These are phyloP conservation scores for Stictonetta naevosa DNA, from an alignment of 2,113 vertebrate species.

Conservation along the genomic window DNA sequence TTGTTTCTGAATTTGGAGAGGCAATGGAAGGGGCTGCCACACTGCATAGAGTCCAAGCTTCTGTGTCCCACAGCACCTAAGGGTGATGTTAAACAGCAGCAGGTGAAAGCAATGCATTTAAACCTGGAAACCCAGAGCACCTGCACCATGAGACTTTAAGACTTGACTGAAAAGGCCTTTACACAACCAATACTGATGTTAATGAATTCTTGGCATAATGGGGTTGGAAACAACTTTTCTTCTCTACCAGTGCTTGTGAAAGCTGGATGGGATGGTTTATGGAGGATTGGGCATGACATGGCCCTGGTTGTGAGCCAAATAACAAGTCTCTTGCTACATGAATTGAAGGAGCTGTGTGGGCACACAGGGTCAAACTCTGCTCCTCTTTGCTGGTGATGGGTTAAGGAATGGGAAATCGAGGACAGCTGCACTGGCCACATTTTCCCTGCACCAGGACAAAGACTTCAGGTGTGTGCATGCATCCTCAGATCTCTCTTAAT, in stretches of 20 bases:
- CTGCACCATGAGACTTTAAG: neutral
- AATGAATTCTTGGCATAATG: neutral
- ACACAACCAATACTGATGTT: neutral
- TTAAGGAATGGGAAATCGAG: neutral
- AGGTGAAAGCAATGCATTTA: neutral
- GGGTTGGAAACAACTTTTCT: neutral
- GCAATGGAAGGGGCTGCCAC: neutral
- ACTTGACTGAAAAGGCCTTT: neutral
- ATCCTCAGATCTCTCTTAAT: neutral
- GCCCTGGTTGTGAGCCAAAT: neutral
- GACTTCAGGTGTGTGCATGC: neutral
- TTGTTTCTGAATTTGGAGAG: neutral
- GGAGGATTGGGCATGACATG: neutral
- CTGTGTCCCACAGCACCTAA: neutral
- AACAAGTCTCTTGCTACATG: no score
- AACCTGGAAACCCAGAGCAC: neutral
- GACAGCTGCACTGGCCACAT: rapidly evolving
- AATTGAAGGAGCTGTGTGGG: neutral
- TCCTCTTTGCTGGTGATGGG: neutral
- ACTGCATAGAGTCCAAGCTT: neutral
- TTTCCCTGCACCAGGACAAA: neutral
- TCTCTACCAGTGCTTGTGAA: neutral
- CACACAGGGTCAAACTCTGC: neutral
- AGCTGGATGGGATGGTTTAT: neutral
- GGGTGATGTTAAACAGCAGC: neutral